Evolutionary conservation across 2,797 vertebrate genomes (phyloP).

Genomic region (Xenentodon cancila): DNA sequence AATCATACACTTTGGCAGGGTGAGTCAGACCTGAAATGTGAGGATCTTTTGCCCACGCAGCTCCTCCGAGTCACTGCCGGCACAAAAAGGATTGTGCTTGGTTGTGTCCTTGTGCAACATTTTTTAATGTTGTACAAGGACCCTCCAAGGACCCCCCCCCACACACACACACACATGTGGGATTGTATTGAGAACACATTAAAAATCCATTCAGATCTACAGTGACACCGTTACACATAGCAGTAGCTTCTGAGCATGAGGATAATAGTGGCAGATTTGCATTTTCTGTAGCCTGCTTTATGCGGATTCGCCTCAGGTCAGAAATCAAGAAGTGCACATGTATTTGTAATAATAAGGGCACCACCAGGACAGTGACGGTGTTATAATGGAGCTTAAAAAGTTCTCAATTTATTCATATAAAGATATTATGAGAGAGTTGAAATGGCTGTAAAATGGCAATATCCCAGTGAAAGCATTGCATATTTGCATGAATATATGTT

Average conservation of each 20-base stretch:
- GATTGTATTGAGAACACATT: constrained; percentile 2
- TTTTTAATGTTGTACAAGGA: no score
- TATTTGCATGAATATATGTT: neutral
- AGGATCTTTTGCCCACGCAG: constrained; percentile 54
- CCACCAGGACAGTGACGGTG: constrained; percentile 12
- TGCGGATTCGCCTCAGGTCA: constrained; percentile 38
- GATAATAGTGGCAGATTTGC: constrained; percentile 49
- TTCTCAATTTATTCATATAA: neutral
- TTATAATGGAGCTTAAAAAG: constrained; percentile 17
- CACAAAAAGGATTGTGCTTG: constrained; percentile 23
- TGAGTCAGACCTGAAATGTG: constrained; percentile 57
- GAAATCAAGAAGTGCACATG: constrained; percentile 25
- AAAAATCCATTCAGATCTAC: constrained; percentile 8
- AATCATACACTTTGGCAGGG: constrained; percentile 42
- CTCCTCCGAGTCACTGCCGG: constrained; percentile 41
- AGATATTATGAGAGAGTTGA: neutral
- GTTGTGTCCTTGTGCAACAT: constrained; percentile 17
- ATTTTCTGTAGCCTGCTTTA: constrained; percentile 37
- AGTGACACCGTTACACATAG: neutral
- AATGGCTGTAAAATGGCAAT: no score
- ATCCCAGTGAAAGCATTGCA: neutral
- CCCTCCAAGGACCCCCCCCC: no score
- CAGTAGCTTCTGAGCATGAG: constrained; percentile 8
- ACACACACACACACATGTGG: no score
- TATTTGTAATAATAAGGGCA: constrained; percentile 34